phyloP scores from a whole-genome alignment of 2,888 invertebrate species.

The Limnephilus marmoratus region DNA sequence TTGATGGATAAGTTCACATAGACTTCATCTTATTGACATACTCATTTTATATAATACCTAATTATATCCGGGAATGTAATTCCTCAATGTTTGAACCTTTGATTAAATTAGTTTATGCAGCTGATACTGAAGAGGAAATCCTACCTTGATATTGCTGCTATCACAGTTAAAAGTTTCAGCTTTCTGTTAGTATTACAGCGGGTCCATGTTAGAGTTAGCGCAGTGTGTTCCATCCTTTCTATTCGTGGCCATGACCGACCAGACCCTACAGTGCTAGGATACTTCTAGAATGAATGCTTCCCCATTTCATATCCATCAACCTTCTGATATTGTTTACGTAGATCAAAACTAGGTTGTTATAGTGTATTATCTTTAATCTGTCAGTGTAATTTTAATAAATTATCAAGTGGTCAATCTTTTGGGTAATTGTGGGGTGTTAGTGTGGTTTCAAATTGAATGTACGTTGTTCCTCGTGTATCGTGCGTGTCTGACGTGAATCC shows the following conservation, averaged over 20 bases:
- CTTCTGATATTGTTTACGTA: background rate
- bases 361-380: slow-evolving; percentile 1
- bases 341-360: slow-evolving; percentile 18
- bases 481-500: background rate
- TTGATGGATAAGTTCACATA: slow-evolving; percentile 3
- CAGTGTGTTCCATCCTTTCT: background rate
- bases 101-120: background rate
- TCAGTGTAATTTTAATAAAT: slow-evolving; percentile 9
- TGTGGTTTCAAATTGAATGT: background rate
- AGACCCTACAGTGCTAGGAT: background rate
- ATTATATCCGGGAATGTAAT: background rate
- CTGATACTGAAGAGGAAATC: background rate
- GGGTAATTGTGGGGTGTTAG: background rate
- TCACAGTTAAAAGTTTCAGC: background rate
- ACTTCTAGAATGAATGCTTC: background rate
- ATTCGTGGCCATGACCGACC: background rate
- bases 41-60: background rate
- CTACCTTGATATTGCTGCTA: background rate
- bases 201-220: background rate
- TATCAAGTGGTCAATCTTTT: background rate
- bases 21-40: background rate
- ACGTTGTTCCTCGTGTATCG: background rate
- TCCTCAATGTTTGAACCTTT: background rate
- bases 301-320: slow-evolving; percentile 13
- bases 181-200: background rate